Evolutionary conservation across 2,888 invertebrate genomes (phyloP), one percentile per base, ranked within the genome.

Genomic region (Eucriotettix oculatus): DNA sequence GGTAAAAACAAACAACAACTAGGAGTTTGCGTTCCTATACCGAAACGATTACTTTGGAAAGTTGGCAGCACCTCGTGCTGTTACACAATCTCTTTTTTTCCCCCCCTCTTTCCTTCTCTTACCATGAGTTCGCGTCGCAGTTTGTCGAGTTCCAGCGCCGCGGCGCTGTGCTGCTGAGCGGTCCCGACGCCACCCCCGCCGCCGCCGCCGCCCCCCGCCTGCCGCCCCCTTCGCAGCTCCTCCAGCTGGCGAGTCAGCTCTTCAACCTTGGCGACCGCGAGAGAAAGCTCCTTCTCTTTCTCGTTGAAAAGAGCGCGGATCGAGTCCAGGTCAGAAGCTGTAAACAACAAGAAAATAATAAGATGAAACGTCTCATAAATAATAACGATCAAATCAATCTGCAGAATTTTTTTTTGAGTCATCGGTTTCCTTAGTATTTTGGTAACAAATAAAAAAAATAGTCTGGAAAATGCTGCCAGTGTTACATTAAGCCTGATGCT

Each of bases 181-280:
- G 68, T 68, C 56, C 60, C 60, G 56, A 52, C 60, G 43, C 68
- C 68, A 67, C 63, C 61, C 67, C 66, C 62, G 66, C 66, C 73
- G 62, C 53, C 78, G 76, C 10, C 80, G 78, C 67, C 80, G 80
- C 54, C 78, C 77, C 71, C 86, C 76, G 60, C 86, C 82, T 67
- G 63, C 16, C 75, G 68, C 53, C 81, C 80, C 62, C 90, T 78
- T 60, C 77, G 71, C 67, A 98, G 76, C 70, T 96, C 94, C 73
- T 98, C 97, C 66, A 98, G 79, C 76, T 98, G 96, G 68, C 89
- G 78, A 65, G 94, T 95, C 71, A 98, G 79, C 76, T 95, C 93
- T 71, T 98, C 96, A 71, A 97, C 97, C 77, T 95, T 94, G 70
- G 91, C 90, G 71, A 97, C 95, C n/a, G 97, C 97, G 80, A 94